These are phyloP conservation scores for Neoscelio sp. DNA, from an alignment of 2,888 invertebrate species.

Conservation along the genomic window DNA sequence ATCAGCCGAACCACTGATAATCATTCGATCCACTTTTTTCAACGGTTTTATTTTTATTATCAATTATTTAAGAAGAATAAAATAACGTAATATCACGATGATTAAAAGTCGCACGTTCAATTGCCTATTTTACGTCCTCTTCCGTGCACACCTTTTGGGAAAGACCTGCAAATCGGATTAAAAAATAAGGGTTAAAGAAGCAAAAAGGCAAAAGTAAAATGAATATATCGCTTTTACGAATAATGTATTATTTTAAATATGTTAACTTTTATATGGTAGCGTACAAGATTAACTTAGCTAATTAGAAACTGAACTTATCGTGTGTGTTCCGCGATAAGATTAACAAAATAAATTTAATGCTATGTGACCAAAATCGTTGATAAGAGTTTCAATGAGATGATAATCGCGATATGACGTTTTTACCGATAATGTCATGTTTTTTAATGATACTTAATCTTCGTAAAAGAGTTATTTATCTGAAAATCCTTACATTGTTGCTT, in stretches of 20 bases:
- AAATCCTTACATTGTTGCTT: no score
- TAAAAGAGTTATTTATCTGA: no score
- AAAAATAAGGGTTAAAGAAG: no score
- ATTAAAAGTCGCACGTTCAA: no score
- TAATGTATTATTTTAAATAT: not conserved
- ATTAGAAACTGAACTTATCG: conserved; percentile 39
- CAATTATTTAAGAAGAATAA: not conserved
- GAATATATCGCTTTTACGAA: no score
- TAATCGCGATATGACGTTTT: conserved; percentile 37
- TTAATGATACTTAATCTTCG: no score
- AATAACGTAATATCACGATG: no score
- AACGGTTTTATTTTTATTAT: not conserved
- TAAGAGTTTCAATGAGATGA: conserved; percentile 30
- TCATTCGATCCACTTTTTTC: not conserved
- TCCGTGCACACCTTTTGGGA: no score
- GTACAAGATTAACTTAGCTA: conserved; percentile 18
- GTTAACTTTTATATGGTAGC: conserved; percentile 1
- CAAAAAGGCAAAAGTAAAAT: no score
- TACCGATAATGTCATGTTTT: not conserved
- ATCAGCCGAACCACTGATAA: conserved; percentile 28
- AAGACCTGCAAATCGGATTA: no score
- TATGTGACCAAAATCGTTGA: conserved; percentile 29
- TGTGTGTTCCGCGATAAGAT: conserved; percentile 34
- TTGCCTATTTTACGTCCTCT: no score
- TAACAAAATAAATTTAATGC: conserved; percentile 36